Percentiles rank a stretch among this genome's conserved stretches.
These are phyloP conservation scores for Megalonaias nervosa DNA, from an alignment of 1,140 invertebrate species.

Conservation along the genomic window DNA sequence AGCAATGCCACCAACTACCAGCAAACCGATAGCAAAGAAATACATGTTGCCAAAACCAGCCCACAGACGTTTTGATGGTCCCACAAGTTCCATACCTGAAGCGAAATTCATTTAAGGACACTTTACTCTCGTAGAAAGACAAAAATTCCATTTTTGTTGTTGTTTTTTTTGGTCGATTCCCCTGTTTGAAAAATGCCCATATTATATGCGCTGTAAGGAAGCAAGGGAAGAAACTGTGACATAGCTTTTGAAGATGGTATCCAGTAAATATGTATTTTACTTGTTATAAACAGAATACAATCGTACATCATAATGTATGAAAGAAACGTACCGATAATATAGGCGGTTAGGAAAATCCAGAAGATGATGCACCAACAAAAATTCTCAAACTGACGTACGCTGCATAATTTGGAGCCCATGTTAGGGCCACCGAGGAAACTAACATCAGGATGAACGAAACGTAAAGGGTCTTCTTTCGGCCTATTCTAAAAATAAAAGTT, in stretches of 20 bases:
- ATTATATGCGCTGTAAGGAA: no score
- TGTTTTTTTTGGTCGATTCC: no score
- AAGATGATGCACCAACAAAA: slow-evolving; percentile 40
- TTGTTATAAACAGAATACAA: no score
- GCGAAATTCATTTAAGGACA: slow-evolving; percentile 74
- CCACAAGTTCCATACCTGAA: slow-evolving; percentile 64
- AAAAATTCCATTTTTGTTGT: no score
- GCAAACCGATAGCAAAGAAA: slow-evolving; percentile 81
- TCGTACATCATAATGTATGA: no score
- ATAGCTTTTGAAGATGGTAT: no score
- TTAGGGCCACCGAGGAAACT: slow-evolving; percentile 36
- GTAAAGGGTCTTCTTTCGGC: slow-evolving; percentile 45
- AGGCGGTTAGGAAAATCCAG: slow-evolving; percentile 46
- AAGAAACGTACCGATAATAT: slow-evolving; percentile 45
- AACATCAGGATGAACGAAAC: slow-evolving; percentile 33
- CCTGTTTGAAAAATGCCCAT: no score
- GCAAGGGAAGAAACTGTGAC: no score
- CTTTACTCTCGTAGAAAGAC: slow-evolving; percentile 74
- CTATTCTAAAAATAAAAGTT: slow-evolving; percentile 39
- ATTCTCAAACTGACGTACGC: slow-evolving; percentile 45
- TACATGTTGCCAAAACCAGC: slow-evolving; percentile 81
- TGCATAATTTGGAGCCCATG: slow-evolving; percentile 38
- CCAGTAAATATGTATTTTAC: no score
- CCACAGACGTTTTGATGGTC: slow-evolving; percentile 76
- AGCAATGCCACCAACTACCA: slow-evolving; percentile 76